These are phyloP conservation scores for Bufotes viridis DNA, from an alignment of 2,797 vertebrate species.

Conservation along the genomic window DNA sequence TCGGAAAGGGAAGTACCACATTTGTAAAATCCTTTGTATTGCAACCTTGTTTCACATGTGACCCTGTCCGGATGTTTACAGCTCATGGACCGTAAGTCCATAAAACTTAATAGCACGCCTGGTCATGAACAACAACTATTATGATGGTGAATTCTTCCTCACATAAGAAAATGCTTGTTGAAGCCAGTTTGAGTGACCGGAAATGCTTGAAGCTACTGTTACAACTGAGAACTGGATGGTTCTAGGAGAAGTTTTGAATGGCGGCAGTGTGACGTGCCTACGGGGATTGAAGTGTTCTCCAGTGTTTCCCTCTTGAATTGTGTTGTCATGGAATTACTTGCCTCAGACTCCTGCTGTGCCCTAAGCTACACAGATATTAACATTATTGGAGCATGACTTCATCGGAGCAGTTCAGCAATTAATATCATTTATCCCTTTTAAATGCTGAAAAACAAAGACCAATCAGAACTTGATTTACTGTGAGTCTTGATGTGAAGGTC, in stretches of 20 bases:
- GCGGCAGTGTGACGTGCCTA: slow-evolving; percentile 13
- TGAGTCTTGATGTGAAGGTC: not conserved
- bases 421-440: not conserved
- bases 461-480: not conserved
- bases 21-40: too few species aligned
- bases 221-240: not conserved
- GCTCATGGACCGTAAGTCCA: not conserved
- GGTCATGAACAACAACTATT: too few species aligned
- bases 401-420: not conserved
- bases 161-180: not conserved
- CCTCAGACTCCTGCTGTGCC: not conserved
- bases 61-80: too few species aligned
- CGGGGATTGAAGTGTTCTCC: not conserved
- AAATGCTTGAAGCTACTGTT: not conserved
- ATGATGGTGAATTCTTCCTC: not conserved
- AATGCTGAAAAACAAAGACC: not conserved
- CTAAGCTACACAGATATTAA: slow-evolving; percentile 32
- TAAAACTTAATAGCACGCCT: not conserved
- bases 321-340: slow-evolving; percentile 2
- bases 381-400: not conserved
- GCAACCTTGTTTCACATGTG: too few species aligned
- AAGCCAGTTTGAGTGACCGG: slow-evolving; percentile 5
- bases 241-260: not conserved
- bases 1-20: too few species aligned
- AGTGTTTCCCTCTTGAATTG: slow-evolving; percentile 5